Evolutionary conservation across 2,888 invertebrate species (phyloP).

Genomic region (Andrena trimmerana): DNA sequence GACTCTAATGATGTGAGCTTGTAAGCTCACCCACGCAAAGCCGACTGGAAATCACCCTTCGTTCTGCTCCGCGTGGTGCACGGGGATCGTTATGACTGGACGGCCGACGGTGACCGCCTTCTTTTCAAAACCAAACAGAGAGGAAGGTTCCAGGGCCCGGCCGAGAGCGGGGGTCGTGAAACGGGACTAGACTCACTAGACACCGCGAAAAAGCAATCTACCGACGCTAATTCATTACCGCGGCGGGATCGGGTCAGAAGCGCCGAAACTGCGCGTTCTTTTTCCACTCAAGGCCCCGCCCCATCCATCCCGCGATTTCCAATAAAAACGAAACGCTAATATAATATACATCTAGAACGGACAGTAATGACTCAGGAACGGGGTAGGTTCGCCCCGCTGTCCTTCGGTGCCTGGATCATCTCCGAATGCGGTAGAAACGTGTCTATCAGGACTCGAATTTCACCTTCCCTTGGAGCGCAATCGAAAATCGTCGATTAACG

Average conservation of each 20-base stretch:
- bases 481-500: conserved; percentile 31
- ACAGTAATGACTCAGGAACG: conserved; percentile 30
- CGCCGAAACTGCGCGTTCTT: background rate
- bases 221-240: conserved; percentile 4
- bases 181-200: background rate
- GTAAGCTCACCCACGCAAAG: conserved; percentile 60
- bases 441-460: background rate
- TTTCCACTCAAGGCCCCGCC: background rate
- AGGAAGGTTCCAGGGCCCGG: background rate
- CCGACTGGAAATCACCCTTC: conserved; percentile 70
- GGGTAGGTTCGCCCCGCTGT: conserved; percentile 10
- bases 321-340: conserved; percentile 34
- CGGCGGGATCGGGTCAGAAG: background rate
- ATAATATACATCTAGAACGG: conserved; percentile 39
- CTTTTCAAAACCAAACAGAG: conserved; percentile 8
- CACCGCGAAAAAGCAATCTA: too few species aligned
- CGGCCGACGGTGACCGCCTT: conserved; percentile 43
- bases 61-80: conserved; percentile 18
- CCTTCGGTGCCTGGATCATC: conserved; percentile 46
- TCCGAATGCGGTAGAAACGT: background rate
- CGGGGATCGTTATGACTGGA: conserved; percentile 47
- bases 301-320: background rate
- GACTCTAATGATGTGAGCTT: conserved; percentile 65
- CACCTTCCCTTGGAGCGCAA: conserved; percentile 5
- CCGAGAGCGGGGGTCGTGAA: background rate